Evolutionary conservation across 2,888 invertebrate genomes (phyloP), one percentile per base, ranked within the genome.

Genomic region (Netelia inedita): DNA sequence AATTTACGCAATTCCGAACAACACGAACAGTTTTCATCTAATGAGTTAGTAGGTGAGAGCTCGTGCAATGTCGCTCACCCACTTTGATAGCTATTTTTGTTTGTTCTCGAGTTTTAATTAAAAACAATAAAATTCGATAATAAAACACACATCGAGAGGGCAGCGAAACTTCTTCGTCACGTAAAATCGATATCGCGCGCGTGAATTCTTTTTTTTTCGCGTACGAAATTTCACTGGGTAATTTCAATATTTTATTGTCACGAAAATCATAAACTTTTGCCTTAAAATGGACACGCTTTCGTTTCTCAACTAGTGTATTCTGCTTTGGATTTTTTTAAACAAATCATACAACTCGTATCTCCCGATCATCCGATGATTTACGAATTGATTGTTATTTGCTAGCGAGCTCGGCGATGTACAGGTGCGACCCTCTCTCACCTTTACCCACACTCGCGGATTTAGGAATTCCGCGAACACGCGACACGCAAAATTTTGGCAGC

Each of bases 381-480:
- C 79, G 79, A 71, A 79, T 79, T 79, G 69, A 79, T 79, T 71
- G 78, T 71, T 79, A 79, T 71, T 79, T 79, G 50, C 78, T 53
- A 61, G 11, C 14, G 11, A 61, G 28, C 69, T 69, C 35, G 71
- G 10, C 53, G 50, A 79, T 61, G 69, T 69, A 71, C 71, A 61
- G n/a, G 69, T 35, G 35, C 53, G 71, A 28, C 53, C 69, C 1
- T n/a, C 50, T 50, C n/a, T 8, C 14, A 8, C 1, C 8, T 11
- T 14, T 50, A 2, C 11, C 50, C 11, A 50, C 57, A 28, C 19
- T 59, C 28, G 50, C 43, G 16, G 78, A 69, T 69, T 78, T 69
- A 61, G 69, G 46, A 61, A 78, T 69, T 10, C 61, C 23, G 9
- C 10, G 55, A 43, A n/a, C 23, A 72, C 21, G 59, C 50, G 19